These are phyloP conservation scores for Toxostoma redivivum DNA, from an alignment of 2,113 vertebrate species.

Conservation along the genomic window DNA sequence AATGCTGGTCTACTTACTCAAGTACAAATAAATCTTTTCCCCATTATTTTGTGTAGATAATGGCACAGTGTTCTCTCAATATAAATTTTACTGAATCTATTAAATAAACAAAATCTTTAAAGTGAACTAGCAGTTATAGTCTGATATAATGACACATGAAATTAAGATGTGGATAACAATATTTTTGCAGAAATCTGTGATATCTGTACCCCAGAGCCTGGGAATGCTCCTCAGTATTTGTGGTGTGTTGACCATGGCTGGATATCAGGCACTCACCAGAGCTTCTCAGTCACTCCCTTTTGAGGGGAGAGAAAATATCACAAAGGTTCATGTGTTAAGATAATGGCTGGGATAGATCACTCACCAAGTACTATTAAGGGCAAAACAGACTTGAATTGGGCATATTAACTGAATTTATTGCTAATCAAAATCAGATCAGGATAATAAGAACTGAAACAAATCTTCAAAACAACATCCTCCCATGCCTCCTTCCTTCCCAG, in stretches of 20 bases:
- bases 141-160: neutral
- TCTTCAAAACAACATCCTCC: neutral
- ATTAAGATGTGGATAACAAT: neutral
- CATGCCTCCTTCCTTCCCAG: neutral
- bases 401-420: neutral
- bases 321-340: neutral
- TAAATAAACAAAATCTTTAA: neutral
- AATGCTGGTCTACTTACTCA: neutral
- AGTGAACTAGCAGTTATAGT: neutral
- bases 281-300: neutral
- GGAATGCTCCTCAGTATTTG: neutral
- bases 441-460: neutral
- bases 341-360: rapidly evolving
- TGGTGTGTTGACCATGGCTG: neutral
- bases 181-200: neutral
- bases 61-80: neutral
- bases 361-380: neutral
- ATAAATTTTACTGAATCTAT: neutral
- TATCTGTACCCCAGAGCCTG: neutral
- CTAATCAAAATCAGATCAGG: neutral
- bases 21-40: neutral
- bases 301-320: neutral
- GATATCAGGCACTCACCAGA: neutral
- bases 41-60: neutral
- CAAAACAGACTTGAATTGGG: neutral